Evolutionary conservation across 2,797 vertebrate species (phyloP).

Genomic region (Alauda arvensis): DNA sequence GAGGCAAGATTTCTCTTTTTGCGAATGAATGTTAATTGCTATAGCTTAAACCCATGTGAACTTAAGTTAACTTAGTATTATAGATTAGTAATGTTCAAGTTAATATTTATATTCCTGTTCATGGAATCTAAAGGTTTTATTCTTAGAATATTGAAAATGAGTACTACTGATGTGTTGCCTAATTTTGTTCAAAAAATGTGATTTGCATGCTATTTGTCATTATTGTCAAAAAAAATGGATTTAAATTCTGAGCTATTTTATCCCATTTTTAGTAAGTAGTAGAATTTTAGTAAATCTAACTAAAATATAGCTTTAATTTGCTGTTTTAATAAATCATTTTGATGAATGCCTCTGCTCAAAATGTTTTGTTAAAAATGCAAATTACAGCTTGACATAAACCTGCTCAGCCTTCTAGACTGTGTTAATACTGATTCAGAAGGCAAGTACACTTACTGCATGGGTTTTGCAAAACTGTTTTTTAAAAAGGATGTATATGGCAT

Average conservation of each 20-base stretch:
- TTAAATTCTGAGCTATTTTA: background rate
- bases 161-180: background rate
- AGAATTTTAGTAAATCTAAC: background rate
- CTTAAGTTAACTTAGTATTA: background rate
- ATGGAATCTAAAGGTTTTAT: background rate
- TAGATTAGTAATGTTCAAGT: background rate
- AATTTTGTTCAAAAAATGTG: background rate
- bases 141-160: background rate
- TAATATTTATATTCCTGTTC: background rate
- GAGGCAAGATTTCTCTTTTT: background rate
- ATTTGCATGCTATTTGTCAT: background rate
- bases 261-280: background rate
- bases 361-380: background rate
- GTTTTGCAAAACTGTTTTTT: background rate
- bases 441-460: background rate
- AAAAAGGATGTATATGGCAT: background rate
- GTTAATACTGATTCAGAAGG: background rate
- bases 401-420: background rate
- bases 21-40: background rate
- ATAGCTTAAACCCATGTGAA: background rate
- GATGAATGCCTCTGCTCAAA: background rate
- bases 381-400: background rate
- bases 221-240: background rate
- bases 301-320: background rate
- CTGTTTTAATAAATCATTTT: background rate